Evolutionary conservation across 1,140 invertebrate genomes (phyloP), one percentile per base, ranked within the genome.

Genomic region (Acromyrmex echinatior): DNA sequence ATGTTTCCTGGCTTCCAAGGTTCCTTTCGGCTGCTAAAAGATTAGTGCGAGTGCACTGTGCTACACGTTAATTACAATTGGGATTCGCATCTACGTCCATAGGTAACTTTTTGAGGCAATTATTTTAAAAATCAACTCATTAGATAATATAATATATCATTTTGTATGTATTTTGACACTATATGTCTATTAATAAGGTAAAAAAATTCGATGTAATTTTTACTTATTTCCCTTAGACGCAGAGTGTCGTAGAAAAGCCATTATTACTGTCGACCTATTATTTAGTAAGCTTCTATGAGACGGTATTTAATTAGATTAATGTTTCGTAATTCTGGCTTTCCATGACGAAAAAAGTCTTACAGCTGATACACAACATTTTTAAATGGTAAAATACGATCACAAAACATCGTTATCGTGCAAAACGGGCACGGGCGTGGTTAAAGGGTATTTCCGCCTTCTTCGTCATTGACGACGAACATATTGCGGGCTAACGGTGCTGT

Each of bases 351-450:
- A 14, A 21, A 10, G 16, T 31, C 45, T 84, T 84, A 39, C 0
- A 49, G 62, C 25, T 82, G 25, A 39, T 16, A 49, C 53, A 60
- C 68, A 81, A 51, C 9, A 25, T 6, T 3, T 66, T 31, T 74
- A 10, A 82, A 62, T 21, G 39, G 49, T 71, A 60, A 7, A 84
- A 76, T 70, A 21, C 78, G 16, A 68, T 62, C 39, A 74, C 18
- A 35, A 73, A 25, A 60, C 49, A 3, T 74, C 28, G 45, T 79
- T 79, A 79, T 65, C 80, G 80, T 82, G 80, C 80, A 82, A 49
- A 49, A 82, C 7, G 25, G 6, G 16, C 25, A 73, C 53, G 53
- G 53, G 49, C 18, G 51, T 73, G 68, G 39, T 82, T 60, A 51
- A 76, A n/a, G 70, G 53, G 2, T 49, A 45, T 10, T 21, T n/a